These are phyloP conservation scores for Terrapene triunguis DNA, from an alignment of 2,113 vertebrate species.

Conservation along the genomic window DNA sequence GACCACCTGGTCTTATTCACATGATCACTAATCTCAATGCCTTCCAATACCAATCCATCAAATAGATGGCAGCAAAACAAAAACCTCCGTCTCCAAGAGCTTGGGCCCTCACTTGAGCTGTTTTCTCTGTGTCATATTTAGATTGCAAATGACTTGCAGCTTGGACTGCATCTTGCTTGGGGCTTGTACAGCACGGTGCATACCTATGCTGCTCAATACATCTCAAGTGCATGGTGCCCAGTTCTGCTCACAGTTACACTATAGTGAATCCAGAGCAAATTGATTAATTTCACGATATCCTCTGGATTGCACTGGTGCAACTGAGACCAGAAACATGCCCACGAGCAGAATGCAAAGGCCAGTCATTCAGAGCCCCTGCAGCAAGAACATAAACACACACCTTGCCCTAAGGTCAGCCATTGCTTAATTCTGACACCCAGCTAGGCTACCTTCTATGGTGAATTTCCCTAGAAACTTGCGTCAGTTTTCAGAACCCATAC, in stretches of 20 bases:
- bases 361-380: accelerated
- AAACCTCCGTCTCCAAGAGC: neutral
- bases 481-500: accelerated
- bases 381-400: neutral
- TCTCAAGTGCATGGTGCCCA: neutral
- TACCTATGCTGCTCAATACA: neutral
- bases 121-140: accelerated
- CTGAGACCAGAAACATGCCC: too few species aligned
- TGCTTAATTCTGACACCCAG: neutral
- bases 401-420: neutral
- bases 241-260: neutral
- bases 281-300: neutral
- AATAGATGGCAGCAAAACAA: neutral
- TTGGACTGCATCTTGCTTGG: neutral
- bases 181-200: neutral
- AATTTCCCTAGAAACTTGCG: accelerated
- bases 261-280: neutral
- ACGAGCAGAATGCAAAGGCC: neutral
- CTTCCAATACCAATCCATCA: neutral
- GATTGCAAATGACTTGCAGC: neutral
- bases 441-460: accelerated
- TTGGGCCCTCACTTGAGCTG: neutral
- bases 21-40: neutral
- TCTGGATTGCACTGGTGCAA: accelerated
- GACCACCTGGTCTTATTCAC: neutral